Percentiles rank a stretch among this genome's conserved stretches.
Conservation (phyloP, 2,113 vertebrate genomes). For the Mormoops blainvillei region DNA sequence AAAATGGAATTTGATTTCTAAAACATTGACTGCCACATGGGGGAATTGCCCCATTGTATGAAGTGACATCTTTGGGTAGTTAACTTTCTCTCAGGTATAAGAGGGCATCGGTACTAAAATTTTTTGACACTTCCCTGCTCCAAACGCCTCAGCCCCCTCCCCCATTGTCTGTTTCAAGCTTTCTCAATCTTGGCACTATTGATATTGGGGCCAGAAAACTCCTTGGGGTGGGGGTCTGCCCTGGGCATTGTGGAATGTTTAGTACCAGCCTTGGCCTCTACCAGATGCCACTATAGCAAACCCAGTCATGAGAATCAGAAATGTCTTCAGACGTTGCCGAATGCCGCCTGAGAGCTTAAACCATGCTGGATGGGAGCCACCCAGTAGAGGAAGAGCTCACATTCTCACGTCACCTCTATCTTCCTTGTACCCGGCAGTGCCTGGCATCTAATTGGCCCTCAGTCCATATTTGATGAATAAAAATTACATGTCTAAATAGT, state of each 20-base stretch:
- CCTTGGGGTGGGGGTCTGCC: background rate
- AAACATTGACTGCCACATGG: background rate
- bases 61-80: background rate
- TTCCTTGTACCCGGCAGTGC: background rate
- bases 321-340: background rate
- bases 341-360: background rate
- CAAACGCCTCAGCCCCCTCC: background rate
- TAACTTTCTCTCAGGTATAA: background rate
- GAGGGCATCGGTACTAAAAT: background rate
- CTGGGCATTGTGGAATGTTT: background rate
- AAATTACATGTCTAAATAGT: background rate
- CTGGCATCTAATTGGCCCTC: background rate
- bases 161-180: fast-evolving
- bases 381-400: background rate
- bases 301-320: background rate
- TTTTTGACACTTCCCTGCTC: background rate
- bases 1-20: background rate
- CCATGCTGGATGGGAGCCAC: background rate
- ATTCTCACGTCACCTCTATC: background rate
- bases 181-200: background rate
- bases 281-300: background rate
- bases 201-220: background rate
- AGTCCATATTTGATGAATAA: background rate
- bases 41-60: background rate
- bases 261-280: background rate